Conservation (phyloP, 2,113 vertebrate genomes). For the Rutilus rutilus region DNA sequence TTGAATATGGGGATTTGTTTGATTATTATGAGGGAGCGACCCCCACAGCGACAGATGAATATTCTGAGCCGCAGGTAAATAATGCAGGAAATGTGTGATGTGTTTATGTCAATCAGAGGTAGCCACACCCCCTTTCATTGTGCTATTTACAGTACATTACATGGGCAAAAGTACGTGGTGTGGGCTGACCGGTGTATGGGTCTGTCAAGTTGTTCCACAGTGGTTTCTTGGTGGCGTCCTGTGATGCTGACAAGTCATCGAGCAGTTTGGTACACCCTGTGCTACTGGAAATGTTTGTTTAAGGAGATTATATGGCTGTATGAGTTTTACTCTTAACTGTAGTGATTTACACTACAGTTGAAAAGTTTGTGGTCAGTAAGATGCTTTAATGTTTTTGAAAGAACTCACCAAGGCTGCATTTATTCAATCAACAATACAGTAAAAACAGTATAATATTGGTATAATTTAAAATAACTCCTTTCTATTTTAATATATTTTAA, state of each 20-base stretch:
- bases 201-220: not conserved
- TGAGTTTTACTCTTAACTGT: too few relatives aligned
- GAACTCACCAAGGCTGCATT: not conserved
- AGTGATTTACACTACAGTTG: not conserved
- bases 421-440: not conserved
- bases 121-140: conserved; percentile 34
- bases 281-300: not conserved
- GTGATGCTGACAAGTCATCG: not conserved
- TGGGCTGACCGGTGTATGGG: not conserved
- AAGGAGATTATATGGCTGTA: conserved; percentile 4
- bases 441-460: not conserved
- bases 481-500: not conserved
- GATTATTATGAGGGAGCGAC: conserved; percentile 92
- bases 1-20: conserved; percentile 91
- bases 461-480: too few relatives aligned
- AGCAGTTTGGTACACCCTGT: not conserved
- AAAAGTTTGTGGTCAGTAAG: not conserved
- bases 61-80: conserved; percentile 93
- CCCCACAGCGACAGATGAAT: conserved; percentile 83
- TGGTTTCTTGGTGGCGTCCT: not conserved
- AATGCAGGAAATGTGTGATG: conserved; percentile 60
- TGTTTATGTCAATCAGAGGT: conserved; percentile 57
- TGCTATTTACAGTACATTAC: not conserved
- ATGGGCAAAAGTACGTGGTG: not conserved
- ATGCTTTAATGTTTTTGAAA: too few relatives aligned